Percentiles rank a stretch among this genome's conserved stretches.
Conservation (phyloP, 2,797 vertebrate species). For the Merluccius polli region DNA sequence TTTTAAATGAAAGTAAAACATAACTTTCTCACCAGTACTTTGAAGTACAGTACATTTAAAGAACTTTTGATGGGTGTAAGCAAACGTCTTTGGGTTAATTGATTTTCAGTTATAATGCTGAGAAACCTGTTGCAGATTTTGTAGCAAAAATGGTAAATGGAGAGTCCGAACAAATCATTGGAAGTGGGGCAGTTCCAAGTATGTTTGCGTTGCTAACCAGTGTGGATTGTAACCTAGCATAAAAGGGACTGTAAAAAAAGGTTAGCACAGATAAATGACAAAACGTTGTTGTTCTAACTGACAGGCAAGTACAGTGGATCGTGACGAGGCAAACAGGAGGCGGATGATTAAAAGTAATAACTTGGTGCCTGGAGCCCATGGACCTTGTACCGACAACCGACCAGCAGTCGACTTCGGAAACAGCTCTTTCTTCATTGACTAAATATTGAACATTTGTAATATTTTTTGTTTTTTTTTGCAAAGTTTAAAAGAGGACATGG, state of each 20-base stretch:
- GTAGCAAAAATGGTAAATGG: background rate
- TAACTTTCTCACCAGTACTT: slow-evolving; percentile 28
- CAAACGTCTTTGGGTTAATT: background rate
- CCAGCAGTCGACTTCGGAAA: slow-evolving; percentile 31
- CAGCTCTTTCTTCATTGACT: slow-evolving; percentile 42
- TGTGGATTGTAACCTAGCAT: slow-evolving; percentile 8
- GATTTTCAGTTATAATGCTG: slow-evolving; percentile 2
- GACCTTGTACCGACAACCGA: slow-evolving; percentile 10
- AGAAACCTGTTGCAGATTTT: background rate
- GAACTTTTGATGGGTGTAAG: background rate
- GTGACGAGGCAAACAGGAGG: background rate
- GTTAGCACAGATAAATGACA: background rate
- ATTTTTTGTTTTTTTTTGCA: slow-evolving; percentile 47
- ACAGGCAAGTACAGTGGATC: slow-evolving; percentile 15
- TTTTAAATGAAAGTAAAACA: slow-evolving; percentile 21
- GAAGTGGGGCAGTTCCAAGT: background rate
- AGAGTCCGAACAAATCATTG: background rate
- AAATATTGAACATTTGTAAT: slow-evolving; percentile 31
- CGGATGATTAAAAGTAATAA: background rate
- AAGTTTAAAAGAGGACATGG: slow-evolving; percentile 42
- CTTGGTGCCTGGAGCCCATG: slow-evolving; percentile 19
- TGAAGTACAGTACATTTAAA: background rate
- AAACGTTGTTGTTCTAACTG: background rate
- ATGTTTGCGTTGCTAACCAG: background rate
- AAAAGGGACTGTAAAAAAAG: slow-evolving; percentile 35